phyloP scores from a whole-genome alignment of 1,140 invertebrate species.

The Sminthurinus signatus region DNA sequence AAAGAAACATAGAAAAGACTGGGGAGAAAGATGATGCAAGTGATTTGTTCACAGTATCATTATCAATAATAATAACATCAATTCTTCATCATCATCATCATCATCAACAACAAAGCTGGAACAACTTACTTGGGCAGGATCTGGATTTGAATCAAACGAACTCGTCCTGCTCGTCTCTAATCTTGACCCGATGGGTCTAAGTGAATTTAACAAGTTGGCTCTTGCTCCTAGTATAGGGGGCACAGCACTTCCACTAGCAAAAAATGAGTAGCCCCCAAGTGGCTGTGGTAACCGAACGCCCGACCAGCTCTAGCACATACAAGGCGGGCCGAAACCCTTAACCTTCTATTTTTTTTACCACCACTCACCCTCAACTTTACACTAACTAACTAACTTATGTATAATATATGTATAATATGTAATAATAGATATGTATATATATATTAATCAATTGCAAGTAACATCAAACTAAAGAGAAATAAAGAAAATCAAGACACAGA shows the following conservation, averaged over 20 bases:
- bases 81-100: too few species aligned
- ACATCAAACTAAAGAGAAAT: too few species aligned
- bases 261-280: not conserved
- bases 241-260: slow-evolving; percentile 8
- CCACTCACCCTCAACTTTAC: not conserved
- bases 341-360: slow-evolving; percentile 7
- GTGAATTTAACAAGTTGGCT: slow-evolving; percentile 3
- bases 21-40: too few species aligned
- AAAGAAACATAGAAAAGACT: too few species aligned
- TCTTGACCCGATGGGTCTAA: slow-evolving; percentile 11
- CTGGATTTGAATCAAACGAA: not conserved
- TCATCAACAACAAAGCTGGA: slow-evolving; percentile 9
- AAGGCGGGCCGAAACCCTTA: slow-evolving; percentile 8
- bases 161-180: slow-evolving; percentile 3
- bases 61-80: too few species aligned
- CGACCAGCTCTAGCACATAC: slow-evolving; percentile 7
- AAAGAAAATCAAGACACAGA: too few species aligned
- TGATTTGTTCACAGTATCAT: too few species aligned
- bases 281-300: slow-evolving; percentile 10
- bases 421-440: too few species aligned
- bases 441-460: too few species aligned
- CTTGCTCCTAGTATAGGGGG: slow-evolving; percentile 9
- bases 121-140: slow-evolving; percentile 10
- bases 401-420: too few species aligned
- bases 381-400: too few species aligned